Base-by-base conservation (phyloP, 2,888 invertebrate species). In the Trachelus stipa region DNA sequence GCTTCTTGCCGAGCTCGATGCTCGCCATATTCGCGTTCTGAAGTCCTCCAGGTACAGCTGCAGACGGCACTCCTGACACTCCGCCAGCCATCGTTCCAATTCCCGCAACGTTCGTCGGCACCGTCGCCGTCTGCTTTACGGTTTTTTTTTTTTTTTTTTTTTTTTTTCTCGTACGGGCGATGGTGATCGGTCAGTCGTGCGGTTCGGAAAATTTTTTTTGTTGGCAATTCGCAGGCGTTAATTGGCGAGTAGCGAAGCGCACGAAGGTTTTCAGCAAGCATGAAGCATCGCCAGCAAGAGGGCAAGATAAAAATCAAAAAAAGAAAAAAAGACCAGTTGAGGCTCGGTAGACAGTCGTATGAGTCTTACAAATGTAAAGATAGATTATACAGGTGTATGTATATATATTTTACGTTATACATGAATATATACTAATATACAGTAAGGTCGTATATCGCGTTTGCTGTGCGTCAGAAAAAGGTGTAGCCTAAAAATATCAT, bases 1-100 rank as follows among this genome's bases (percentile, higher is more conserved):
- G 97, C 95, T 98, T 98, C 96, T 97, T 97, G 95, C 97, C 97
- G 94, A 96, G 94, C 95, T 97, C 96, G 95, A 96, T 94, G 94
- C 93, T 92, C 91, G 94, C 93, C 93, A 93, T 93, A 93, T 94
- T 94, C 93, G 95, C 94, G 94, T 94, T 92, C 92, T 93, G 93
- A 92, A 94, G 93, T 93, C 93, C 92, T 92, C 90, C 91, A 91
- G 93, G 92, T 90, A 93, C 92, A 90, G 92, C 93, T 91, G 93
- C 91, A 89, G 93, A 92, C 81, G 88, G 87, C 83, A 90, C 87
- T 86, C 89, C 90, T 85, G 90, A 89, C 79, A 91, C 89, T 88
- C 90, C 90, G 83, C 91, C 89, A 85, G 89, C 87, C 88, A 90
- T 90, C 79, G 89, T 88, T 82, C 88, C 88, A 84, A 91, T 90